Base-by-base conservation (phyloP, 2,888 invertebrate species). In the Nysson spinosus region DNA sequence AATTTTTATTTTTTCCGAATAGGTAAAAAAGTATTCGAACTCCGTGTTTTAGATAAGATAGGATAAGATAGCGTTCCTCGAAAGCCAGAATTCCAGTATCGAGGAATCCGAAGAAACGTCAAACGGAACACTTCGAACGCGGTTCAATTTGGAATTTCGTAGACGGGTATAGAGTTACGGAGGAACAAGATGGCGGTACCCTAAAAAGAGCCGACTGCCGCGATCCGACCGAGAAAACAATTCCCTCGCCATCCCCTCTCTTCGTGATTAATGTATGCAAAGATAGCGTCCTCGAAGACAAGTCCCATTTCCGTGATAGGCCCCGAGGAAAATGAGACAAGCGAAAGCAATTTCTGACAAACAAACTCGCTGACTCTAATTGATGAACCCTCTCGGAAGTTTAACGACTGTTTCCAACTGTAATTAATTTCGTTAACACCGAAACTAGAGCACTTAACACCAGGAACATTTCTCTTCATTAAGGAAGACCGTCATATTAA, bases 261-360 rank as follows among this genome's bases (percentile, higher is more conserved):
- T n/a, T 44, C 17, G 71, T 75, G 78, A 78, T 79, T 72, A 78
- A 79, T 79, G 79, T 62, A 71, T 64, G 75, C 79, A 75, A 78
- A 77, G 78, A 79, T 72, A 77, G 67, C 64, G 54, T 30, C 60
- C 51, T 51, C 52, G 43, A 34, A 43, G 56, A 63, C 58, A 57
- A 44, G 55, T 40, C 57, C 52, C 55, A 19, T 26, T 39, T 52
- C 6, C 22, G 11, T 30, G 50, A 63, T 63, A 56, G 55, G 46
- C 24, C 34, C 12, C 19, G 35, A 44, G 40, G 42, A 52, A 46
- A 47, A n/a, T 32, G 9, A 14, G 47, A 61, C 47, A 37, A 55
- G 47, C 61, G 19, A 52, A 61, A 26, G 42, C 62, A 42, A 64
- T 64, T 37, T 37, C 47, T 37, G 42, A 30, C 40, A 47, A 47